Evolutionary conservation across 2,888 invertebrate species (phyloP).

Genomic region (Sphinx pinastri): DNA sequence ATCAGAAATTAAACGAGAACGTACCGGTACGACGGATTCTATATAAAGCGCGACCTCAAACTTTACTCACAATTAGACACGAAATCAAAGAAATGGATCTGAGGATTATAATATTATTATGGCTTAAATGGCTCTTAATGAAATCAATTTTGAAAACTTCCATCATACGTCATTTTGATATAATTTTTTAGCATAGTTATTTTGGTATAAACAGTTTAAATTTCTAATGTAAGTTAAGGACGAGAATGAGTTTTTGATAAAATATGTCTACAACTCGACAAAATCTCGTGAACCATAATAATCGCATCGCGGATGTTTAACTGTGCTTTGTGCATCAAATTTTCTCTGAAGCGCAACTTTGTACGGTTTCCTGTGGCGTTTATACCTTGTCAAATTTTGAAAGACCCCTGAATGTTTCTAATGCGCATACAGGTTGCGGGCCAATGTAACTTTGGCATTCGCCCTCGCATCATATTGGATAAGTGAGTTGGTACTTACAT

Average conservation of each 20-base stretch:
- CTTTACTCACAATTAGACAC: no score
- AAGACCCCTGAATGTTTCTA: slow-evolving; percentile 26
- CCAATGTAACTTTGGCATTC: not conserved
- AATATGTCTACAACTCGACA: not conserved
- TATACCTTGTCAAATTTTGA: slow-evolving; percentile 30
- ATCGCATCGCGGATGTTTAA: slow-evolving; percentile 40
- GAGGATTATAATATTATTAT: no score
- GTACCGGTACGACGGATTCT: no score
- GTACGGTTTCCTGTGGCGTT: slow-evolving; percentile 46
- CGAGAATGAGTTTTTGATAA: not conserved
- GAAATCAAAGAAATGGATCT: no score
- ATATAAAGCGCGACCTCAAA: no score
- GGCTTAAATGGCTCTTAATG: no score
- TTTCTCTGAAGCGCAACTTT: slow-evolving; percentile 51
- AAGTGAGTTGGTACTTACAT: slow-evolving; percentile 25
- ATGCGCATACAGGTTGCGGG: not conserved
- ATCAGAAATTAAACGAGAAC: no score
- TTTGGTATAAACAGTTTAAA: no score
- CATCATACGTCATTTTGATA: no score
- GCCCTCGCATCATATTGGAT: slow-evolving; percentile 19
- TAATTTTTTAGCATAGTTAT: no score
- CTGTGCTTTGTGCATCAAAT: slow-evolving; percentile 35
- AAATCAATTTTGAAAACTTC: no score
- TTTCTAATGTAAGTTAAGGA: no score
- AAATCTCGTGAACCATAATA: slow-evolving; percentile 24